Base-by-base conservation (phyloP, 2,113 vertebrate species). In the Albula glossodonta region DNA sequence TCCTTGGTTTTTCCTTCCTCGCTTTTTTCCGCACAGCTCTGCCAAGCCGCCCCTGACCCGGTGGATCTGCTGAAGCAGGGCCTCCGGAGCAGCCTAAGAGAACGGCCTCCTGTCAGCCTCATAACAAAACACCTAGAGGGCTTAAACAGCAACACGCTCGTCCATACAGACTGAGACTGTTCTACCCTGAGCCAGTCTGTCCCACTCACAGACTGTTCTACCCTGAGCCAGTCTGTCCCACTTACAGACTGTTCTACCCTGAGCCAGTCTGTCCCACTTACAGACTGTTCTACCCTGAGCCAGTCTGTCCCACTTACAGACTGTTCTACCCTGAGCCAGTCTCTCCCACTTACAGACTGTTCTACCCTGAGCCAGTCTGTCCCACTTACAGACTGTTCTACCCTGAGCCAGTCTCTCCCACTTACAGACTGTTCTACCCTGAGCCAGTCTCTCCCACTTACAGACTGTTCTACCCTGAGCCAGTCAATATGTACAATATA, bases 41-140 rank as follows among this genome's bases (percentile, higher is more conserved):
- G 92, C 93, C 94, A 93, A 87, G 49, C 88, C 90, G 87, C 91
- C 90, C 90, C 90, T 90, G 91, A 94, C 87, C 91, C 93, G 88
- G 92, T 85, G 87, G 86, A 19, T 66, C 60, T 66, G 17, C 60
- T 22, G 60, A 22, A 5, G 15, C 60, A 19, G 15, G 17, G 60
- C 60, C 60, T 66, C 22, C 60, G 13, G 60, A 3, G 15, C 60
- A 22, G 15, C 60, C 60, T 2, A 3, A 19, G 60, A 66, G 60
- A 22, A 66, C 60, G 60, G 19, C 15, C 60, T 22, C 60, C 17
- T 3, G 60, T 19, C 17, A 19, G 4, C 60, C 60, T 19, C 15
- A 15, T 19, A 19, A 66, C 60, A 60, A 11, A 22, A 41, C 31
- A 41, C 31, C 60, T 66, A 15, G 17, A 4, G 7, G 60, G 60